A percentile compares a stretch with the other conserved stretches of the same genome.
phyloP scores from a whole-genome alignment of 1,140 invertebrate genomes.

The Drosophila arizonae region DNA sequence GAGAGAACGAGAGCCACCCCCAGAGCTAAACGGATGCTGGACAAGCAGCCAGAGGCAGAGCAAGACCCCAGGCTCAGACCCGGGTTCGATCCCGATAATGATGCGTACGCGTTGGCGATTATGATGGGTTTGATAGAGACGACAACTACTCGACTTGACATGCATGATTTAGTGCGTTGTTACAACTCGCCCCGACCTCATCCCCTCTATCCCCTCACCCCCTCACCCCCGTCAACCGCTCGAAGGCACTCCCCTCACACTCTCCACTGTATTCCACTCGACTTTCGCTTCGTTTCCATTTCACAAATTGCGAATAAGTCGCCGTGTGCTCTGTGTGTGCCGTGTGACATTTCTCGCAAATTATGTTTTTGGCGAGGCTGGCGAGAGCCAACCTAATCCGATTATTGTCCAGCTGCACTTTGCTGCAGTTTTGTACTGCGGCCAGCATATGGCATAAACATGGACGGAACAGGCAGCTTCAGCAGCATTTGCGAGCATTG shows the following conservation, averaged over 20 bases:
- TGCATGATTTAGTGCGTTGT: slow-evolving; percentile 71
- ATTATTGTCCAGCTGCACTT: slow-evolving; percentile 60
- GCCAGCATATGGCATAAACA: slow-evolving; percentile 59
- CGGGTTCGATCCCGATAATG: slow-evolving; percentile 59
- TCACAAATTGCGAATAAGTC: slow-evolving; percentile 78
- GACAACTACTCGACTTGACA: slow-evolving; percentile 79
- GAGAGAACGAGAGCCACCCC: slow-evolving; percentile 16
- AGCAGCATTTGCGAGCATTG: slow-evolving; percentile 49
- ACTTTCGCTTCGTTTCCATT: slow-evolving; percentile 56
- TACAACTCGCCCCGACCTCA: slow-evolving; percentile 28
- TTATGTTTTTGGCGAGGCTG: slow-evolving; percentile 67
- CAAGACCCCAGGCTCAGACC: background rate
- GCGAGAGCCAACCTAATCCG: slow-evolving; percentile 69
- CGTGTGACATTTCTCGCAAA: slow-evolving; percentile 81
- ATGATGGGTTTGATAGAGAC: slow-evolving; percentile 78
- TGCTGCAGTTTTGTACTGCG: slow-evolving; percentile 51
- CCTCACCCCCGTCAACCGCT: background rate
- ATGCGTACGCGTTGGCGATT: slow-evolving; percentile 73
- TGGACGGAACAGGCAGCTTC: slow-evolving; percentile 6
- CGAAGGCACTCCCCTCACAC: background rate
- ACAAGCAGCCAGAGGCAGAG: background rate
- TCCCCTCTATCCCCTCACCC: background rate
- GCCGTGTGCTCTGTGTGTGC: slow-evolving; percentile 49
- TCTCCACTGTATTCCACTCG: background rate
- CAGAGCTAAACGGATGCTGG: background rate